Percentiles rank a stretch among this genome's conserved stretches.
phyloP scores from a whole-genome alignment of 2,113 vertebrate species.

The Antigone vipio region DNA sequence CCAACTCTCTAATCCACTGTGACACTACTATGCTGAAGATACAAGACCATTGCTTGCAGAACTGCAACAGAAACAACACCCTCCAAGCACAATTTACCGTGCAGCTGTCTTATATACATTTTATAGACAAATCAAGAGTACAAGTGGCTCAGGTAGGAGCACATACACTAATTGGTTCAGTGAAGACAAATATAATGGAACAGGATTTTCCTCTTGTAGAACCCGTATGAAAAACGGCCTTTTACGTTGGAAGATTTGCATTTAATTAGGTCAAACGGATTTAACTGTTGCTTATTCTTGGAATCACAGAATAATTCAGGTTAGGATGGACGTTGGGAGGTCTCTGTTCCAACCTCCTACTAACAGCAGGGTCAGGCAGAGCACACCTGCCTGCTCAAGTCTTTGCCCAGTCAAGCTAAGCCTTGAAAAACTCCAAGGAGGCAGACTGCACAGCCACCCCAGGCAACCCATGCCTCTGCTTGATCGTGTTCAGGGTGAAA shows the following conservation, averaged over 20 bases:
- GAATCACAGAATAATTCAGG: background rate
- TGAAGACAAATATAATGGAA: background rate
- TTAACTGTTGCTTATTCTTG: background rate
- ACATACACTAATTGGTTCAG: background rate
- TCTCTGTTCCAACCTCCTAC: background rate
- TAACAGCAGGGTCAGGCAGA: background rate
- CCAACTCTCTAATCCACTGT: background rate
- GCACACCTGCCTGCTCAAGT: background rate
- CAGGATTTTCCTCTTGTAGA: background rate
- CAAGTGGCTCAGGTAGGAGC: background rate
- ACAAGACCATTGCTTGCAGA: background rate
- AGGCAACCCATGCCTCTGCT: background rate
- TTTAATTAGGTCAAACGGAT: background rate
- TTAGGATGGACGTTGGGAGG: rapidly evolving
- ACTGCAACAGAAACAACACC: background rate
- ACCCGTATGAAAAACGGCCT: background rate
- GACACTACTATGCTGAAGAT: background rate
- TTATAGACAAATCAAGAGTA: background rate
- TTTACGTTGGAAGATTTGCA: background rate
- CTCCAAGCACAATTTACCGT: background rate
- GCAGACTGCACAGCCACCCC: no score
- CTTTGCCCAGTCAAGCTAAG: background rate
- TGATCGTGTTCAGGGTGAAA: background rate
- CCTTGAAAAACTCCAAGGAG: background rate
- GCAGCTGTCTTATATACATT: background rate